These are phyloP conservation scores for Sebastes schlegelii DNA, from an alignment of 2,113 vertebrate species.

Conservation along the genomic window DNA sequence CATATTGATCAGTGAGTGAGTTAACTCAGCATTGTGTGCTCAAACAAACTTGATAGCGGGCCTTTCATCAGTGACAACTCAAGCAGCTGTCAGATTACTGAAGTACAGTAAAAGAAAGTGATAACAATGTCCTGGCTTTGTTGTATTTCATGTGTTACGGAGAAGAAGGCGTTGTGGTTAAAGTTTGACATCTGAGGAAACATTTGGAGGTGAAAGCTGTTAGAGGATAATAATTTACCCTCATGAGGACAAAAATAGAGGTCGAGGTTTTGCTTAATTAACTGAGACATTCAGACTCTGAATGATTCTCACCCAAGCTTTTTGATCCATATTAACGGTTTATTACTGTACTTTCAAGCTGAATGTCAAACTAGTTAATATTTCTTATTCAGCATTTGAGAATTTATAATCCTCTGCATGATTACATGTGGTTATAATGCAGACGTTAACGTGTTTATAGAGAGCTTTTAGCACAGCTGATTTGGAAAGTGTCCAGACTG, in stretches of 20 bases:
- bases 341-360: background rate
- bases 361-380: background rate
- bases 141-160: constrained; percentile 2
- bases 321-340: too few species aligned
- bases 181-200: constrained; percentile 64
- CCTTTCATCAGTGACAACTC: constrained; percentile 27
- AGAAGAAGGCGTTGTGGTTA: constrained; percentile 35
- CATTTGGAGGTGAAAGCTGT: constrained; percentile 67
- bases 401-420: background rate
- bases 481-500: constrained; percentile 26
- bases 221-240: constrained; percentile 76
- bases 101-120: background rate
- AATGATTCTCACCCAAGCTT: too few species aligned
- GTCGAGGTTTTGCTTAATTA: constrained; percentile 59
- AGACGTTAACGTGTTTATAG: background rate
- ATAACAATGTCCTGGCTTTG: constrained; percentile 8
- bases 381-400: too few species aligned
- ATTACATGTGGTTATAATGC: background rate
- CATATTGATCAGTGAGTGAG: constrained; percentile 1
- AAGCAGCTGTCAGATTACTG: constrained; percentile 11
- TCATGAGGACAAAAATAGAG: constrained; percentile 42
- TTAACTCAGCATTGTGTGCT: background rate
- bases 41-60: background rate
- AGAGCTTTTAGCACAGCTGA: constrained; percentile 2
- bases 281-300: background rate